A percentile compares a stretch with the other conserved stretches of the same genome.
These are phyloP conservation scores for Blomia tropicalis DNA, from an alignment of 2,888 invertebrate species.

Conservation along the genomic window DNA sequence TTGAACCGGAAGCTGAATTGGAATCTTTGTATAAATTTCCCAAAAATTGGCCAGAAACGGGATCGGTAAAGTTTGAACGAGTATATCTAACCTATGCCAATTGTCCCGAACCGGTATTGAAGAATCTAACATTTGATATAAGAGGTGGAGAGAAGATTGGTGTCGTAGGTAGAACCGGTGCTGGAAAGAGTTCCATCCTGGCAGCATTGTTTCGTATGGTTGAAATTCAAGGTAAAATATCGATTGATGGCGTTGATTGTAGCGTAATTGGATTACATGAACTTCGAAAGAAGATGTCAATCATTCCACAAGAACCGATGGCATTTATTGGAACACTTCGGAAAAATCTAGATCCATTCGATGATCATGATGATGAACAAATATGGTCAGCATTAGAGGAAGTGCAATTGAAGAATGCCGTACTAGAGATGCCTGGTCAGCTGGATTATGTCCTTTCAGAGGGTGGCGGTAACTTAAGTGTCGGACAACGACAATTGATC, in stretches of 20 bases:
- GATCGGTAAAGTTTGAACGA: slow-evolving; percentile 33
- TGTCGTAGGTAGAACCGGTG: slow-evolving; percentile 38
- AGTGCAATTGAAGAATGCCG: slow-evolving; percentile 36
- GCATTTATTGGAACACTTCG: slow-evolving; percentile 72
- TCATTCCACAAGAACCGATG: slow-evolving; percentile 61
- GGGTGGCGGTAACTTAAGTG: slow-evolving; percentile 67
- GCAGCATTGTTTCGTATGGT: slow-evolving; percentile 38
- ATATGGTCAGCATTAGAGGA: slow-evolving; percentile 71
- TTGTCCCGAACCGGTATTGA: slow-evolving; percentile 54
- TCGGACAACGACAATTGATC: slow-evolving; percentile 74
- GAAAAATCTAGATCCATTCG: slow-evolving; percentile 75
- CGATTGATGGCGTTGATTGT: slow-evolving; percentile 38
- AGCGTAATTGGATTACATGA: slow-evolving; percentile 43
- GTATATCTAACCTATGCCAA: slow-evolving; percentile 50
- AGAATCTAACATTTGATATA: slow-evolving; percentile 36
- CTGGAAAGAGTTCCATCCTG: slow-evolving; percentile 39
- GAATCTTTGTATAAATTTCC: slow-evolving; percentile 26
- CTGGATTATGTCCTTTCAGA: slow-evolving; percentile 53
- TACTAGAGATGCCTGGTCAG: slow-evolving; percentile 46
- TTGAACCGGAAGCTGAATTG: slow-evolving; percentile 52
- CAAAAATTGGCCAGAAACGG: slow-evolving; percentile 35
- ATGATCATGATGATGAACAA: slow-evolving; percentile 55
- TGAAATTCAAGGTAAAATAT: slow-evolving; percentile 36
- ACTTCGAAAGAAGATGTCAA: slow-evolving; percentile 61
- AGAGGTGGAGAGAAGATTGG: slow-evolving; percentile 39